Percentiles rank a stretch among this genome's conserved stretches.
phyloP scores from a whole-genome alignment of 2,797 vertebrate species.

The Danio albolineatus region DNA sequence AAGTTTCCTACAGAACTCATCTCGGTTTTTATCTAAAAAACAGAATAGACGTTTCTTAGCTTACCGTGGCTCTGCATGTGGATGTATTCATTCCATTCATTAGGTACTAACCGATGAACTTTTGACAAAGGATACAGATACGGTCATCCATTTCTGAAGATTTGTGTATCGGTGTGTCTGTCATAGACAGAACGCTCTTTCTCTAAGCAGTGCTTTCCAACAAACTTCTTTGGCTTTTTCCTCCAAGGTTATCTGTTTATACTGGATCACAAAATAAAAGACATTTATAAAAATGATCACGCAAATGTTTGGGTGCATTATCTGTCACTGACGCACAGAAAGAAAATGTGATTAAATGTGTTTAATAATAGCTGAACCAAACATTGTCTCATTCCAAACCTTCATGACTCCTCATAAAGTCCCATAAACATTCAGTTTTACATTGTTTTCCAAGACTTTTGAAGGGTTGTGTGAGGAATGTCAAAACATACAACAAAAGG shows the following conservation, averaged over 20 bases:
- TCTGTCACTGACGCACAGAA: background rate
- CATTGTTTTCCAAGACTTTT: background rate
- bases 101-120: conserved; percentile 74
- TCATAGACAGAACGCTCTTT: conserved; percentile 60
- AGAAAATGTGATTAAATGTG: background rate
- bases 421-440: background rate
- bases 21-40: conserved; percentile 79
- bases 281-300: conserved; percentile 54
- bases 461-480: background rate
- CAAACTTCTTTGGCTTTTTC: conserved; percentile 57
- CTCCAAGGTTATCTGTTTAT: conserved; percentile 67
- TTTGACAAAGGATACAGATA: conserved; percentile 67
- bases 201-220: conserved; percentile 60
- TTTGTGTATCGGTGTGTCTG: conserved; percentile 72
- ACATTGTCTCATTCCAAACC: background rate
- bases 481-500: too few relatives aligned
- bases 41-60: conserved; percentile 76
- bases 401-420: background rate
- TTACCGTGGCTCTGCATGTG: conserved; percentile 79
- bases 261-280: conserved; percentile 82
- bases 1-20: conserved; percentile 81
- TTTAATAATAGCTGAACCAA: background rate
- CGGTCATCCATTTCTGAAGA: conserved; percentile 45
- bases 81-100: conserved; percentile 69
- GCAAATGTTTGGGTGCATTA: conserved; percentile 1